Conservation (phyloP, 2,113 vertebrate genomes). For the Erythrocercus mccallii region DNA sequence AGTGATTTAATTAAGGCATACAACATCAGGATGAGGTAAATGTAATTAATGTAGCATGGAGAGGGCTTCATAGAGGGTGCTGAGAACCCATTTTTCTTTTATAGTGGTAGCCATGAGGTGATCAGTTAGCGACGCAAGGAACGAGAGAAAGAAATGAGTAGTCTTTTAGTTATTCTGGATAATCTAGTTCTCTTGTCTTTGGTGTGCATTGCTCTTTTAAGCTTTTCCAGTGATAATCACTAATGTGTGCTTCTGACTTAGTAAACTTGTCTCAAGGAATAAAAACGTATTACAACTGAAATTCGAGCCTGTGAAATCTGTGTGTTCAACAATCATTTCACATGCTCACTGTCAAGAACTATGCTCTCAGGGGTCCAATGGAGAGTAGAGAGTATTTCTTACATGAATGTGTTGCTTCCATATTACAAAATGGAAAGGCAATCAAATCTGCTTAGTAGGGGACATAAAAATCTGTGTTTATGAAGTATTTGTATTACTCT, state of each 20-base stretch:
- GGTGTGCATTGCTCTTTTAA: not conserved
- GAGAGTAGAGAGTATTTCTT: not conserved
- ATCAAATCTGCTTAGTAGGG: not conserved
- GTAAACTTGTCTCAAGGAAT: not conserved
- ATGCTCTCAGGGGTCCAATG: fast-evolving
- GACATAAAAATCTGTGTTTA: not conserved
- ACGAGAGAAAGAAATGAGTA: not conserved
- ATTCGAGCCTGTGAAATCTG: not conserved
- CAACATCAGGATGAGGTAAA: not conserved
- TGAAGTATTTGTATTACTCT: not conserved
- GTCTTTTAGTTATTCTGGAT: not conserved
- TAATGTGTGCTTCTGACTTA: not conserved
- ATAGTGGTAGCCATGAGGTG: not conserved
- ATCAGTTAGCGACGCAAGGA: not conserved
- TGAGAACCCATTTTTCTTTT: not conserved
- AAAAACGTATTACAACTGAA: not conserved
- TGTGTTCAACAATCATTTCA: not conserved
- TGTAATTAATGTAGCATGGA: not conserved
- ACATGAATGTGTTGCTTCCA: fast-evolving
- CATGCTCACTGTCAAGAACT: not conserved
- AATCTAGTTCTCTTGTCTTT: not conserved
- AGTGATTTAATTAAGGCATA: not conserved
- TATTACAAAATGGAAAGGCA: not conserved
- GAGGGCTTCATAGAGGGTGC: not conserved
- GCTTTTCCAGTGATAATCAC: not conserved